phyloP scores from a whole-genome alignment of 1,140 invertebrate species.

The Leptestheria dahalacensis region DNA sequence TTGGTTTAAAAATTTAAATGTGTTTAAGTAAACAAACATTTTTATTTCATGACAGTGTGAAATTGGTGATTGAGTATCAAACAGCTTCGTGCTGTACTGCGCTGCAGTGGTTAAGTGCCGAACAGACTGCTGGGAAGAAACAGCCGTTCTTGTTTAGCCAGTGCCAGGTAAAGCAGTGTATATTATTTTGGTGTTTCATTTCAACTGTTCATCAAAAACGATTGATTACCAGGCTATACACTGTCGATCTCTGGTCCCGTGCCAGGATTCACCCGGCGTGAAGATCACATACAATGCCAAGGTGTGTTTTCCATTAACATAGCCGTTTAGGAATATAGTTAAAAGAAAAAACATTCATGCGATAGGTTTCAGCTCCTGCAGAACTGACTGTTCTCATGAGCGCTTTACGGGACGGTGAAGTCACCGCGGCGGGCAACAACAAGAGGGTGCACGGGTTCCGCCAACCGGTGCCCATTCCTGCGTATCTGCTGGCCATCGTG shows the following conservation, averaged over 20 bases:
- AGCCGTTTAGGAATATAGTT: too few relatives aligned
- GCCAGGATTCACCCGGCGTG: conserved; percentile 84
- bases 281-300: conserved; percentile 74
- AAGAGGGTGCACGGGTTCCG: conserved; percentile 43
- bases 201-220: conserved; percentile 11
- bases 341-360: too few relatives aligned
- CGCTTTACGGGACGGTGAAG: conserved; percentile 44
- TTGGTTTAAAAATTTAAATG: conserved; percentile 1
- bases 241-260: conserved; percentile 71
- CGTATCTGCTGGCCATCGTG: conserved; percentile 69
- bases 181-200: too few relatives aligned
- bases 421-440: conserved; percentile 24
- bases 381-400: conserved; percentile 79
- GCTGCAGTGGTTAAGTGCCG: conserved; percentile 72
- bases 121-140: conserved; percentile 72
- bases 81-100: conserved; percentile 59
- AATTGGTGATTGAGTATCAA: conserved; percentile 53
- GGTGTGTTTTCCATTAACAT: conserved; percentile 30
- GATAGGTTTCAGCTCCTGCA: conserved; percentile 55
- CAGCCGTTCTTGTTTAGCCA: conserved; percentile 86
- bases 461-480: conserved; percentile 59
- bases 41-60: conserved; percentile 34
- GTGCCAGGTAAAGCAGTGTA: conserved; percentile 60
- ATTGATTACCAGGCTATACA: conserved; percentile 58
- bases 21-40: conserved; percentile 5